Conservation (phyloP, 2,797 vertebrate species). For the Amazonetta brasiliensis region DNA sequence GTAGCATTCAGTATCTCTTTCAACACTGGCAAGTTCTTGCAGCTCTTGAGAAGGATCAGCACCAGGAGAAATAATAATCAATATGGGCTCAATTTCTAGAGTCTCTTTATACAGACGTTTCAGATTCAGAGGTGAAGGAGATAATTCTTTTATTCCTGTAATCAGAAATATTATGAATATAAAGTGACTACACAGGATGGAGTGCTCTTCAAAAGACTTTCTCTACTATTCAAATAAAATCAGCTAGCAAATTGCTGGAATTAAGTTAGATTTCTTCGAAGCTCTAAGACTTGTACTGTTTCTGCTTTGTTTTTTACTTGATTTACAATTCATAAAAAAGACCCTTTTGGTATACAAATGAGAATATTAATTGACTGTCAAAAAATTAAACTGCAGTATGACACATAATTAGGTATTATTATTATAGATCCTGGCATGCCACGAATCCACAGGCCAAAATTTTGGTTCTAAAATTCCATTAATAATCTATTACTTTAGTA, state of each 20-base stretch:
- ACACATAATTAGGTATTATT: neutral
- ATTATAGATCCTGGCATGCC: neutral
- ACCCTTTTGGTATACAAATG: neutral
- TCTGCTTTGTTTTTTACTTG: neutral
- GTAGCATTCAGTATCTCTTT: slow-evolving; percentile 87
- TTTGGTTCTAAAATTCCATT: neutral
- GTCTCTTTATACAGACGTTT: slow-evolving; percentile 91
- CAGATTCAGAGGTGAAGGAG: slow-evolving; percentile 91
- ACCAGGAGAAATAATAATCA: slow-evolving; percentile 97
- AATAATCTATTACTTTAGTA: neutral
- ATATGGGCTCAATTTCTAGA: slow-evolving; percentile 90
- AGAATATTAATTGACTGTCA: neutral
- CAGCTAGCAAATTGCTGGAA: neutral
- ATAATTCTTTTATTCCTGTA: slow-evolving; percentile 92
- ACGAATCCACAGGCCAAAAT: neutral
- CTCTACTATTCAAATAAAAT: neutral
- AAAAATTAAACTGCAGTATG: neutral
- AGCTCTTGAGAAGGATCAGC: slow-evolving; percentile 98
- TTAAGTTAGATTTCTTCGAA: neutral
- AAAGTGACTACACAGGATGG: neutral
- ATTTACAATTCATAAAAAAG: neutral
- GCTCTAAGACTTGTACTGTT: neutral
- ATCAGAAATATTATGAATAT: slow-evolving; percentile 41
- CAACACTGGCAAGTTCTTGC: slow-evolving; percentile 90
- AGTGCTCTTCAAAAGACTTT: neutral